Conservation (phyloP, 2,888 invertebrate genomes). For the Apotomis capreana region DNA sequence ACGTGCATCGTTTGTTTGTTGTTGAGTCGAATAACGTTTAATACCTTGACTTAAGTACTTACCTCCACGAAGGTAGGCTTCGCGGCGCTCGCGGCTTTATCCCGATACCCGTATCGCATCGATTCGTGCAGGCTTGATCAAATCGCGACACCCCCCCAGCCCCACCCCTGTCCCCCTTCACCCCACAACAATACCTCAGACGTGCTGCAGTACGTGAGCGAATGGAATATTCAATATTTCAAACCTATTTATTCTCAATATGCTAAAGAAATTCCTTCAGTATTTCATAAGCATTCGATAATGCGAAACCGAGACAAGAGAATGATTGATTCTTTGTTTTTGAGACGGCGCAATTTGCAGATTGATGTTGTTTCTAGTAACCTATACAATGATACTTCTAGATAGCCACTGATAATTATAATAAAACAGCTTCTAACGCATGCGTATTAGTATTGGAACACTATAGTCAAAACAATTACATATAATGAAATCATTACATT, state of each 20-base stretch:
- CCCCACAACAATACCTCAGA: constrained; percentile 65
- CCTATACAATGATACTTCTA: no score
- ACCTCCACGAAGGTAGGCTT: constrained; percentile 37
- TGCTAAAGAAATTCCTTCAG: constrained; percentile 35
- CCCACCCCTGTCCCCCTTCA: constrained; percentile 51
- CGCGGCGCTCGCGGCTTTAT: constrained; percentile 74
- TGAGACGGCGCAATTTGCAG: constrained; percentile 3
- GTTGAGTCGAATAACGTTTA: constrained; percentile 25
- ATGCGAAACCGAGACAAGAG: constrained; percentile 16
- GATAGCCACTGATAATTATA: no score
- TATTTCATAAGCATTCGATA: constrained; percentile 34
- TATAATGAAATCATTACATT: no score
- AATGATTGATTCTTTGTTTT: constrained; percentile 21
- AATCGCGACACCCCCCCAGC: constrained; percentile 61
- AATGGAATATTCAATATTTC: constrained; percentile 51
- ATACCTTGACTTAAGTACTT: constrained; percentile 25
- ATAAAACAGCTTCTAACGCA: no score
- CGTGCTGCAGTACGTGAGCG: constrained; percentile 52
- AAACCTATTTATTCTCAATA: constrained; percentile 37
- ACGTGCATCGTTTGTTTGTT: constrained; percentile 15
- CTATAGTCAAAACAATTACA: no score
- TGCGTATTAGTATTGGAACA: no score
- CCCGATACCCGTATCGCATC: constrained; percentile 78
- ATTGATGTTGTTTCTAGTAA: neutral
- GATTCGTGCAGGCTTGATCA: constrained; percentile 81